phyloP scores from a whole-genome alignment of 2,113 vertebrate species.

The Misgurnus mizolepis region DNA sequence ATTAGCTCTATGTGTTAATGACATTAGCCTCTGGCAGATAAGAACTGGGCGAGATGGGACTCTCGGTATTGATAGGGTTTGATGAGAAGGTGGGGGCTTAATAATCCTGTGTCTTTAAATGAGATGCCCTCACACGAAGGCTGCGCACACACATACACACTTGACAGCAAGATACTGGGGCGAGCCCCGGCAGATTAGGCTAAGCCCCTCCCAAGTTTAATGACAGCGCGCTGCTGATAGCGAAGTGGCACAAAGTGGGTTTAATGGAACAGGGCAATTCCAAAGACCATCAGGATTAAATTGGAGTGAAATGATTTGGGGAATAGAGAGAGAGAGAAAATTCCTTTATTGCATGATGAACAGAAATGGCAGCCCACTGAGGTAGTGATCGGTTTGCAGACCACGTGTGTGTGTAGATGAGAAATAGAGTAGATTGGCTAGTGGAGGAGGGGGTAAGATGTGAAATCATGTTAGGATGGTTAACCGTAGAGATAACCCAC shows the following conservation, averaged over 20 bases:
- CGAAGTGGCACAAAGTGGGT: constrained; percentile 51
- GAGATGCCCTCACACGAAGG: constrained; percentile 23
- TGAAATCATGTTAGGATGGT: constrained; percentile 47
- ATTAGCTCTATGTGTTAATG: constrained; percentile 49
- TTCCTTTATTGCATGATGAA: constrained; percentile 31
- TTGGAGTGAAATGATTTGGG: constrained; percentile 54
- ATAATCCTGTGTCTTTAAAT: constrained; percentile 49
- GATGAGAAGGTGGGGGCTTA: constrained; percentile 45
- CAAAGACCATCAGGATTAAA: constrained; percentile 57
- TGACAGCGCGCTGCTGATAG: constrained; percentile 40
- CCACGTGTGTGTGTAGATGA: constrained; percentile 20
- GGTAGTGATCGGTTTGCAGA: background rate
- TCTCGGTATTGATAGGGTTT: constrained; percentile 46
- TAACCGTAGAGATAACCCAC: constrained; percentile 45
- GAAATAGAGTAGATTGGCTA: constrained; percentile 36
- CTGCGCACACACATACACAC: background rate
- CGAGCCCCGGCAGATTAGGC: constrained; percentile 30
- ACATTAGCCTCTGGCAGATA: constrained; percentile 47
- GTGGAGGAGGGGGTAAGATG: background rate
- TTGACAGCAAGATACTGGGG: constrained; percentile 15
- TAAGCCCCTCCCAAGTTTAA: constrained; percentile 29
- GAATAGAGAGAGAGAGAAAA: constrained; percentile 19
- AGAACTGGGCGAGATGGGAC: constrained; percentile 20
- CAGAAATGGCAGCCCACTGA: constrained; percentile 15
- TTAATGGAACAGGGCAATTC: constrained; percentile 55